These are phyloP conservation scores for Cephonodes hylas DNA, from an alignment of 2,888 invertebrate species.

Conservation along the genomic window DNA sequence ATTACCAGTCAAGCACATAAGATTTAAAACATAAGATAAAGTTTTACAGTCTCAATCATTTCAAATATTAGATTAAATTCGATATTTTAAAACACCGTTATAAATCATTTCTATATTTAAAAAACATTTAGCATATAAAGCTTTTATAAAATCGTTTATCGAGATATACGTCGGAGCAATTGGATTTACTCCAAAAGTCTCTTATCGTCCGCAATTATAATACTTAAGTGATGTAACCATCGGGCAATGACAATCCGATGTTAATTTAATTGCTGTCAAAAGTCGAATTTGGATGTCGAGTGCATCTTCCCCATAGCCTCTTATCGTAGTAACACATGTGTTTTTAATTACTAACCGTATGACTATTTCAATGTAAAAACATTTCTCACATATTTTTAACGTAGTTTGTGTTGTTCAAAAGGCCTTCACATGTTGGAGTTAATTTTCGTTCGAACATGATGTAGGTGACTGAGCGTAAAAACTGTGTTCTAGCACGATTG, in stretches of 20 bases:
- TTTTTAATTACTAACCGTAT: slow-evolving; percentile 12
- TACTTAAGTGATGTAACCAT: slow-evolving; percentile 59
- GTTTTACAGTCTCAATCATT: no score
- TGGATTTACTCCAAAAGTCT: slow-evolving; percentile 61
- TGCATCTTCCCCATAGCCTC: slow-evolving; percentile 24
- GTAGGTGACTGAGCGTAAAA: slow-evolving; percentile 35
- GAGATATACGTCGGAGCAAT: slow-evolving; percentile 44
- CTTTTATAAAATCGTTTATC: slow-evolving; percentile 31
- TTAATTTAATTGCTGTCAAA: slow-evolving; percentile 68
- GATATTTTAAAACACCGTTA: not conserved
- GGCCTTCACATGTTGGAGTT: slow-evolving; percentile 24
- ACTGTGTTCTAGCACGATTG: slow-evolving; percentile 17
- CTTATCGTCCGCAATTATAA: slow-evolving; percentile 55
- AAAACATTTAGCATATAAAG: slow-evolving; percentile 15
- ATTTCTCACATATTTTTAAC: slow-evolving; percentile 16
- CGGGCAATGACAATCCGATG: slow-evolving; percentile 58
- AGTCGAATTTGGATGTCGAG: slow-evolving; percentile 37
- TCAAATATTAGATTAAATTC: not conserved
- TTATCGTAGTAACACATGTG: slow-evolving; percentile 21
- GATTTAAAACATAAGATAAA: no score
- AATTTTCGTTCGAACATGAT: slow-evolving; percentile 35
- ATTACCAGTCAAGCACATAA: not conserved
- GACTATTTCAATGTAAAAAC: slow-evolving; percentile 9
- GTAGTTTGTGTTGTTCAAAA: slow-evolving; percentile 18
- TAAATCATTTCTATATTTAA: not conserved